phyloP scores from a whole-genome alignment of 2,797 vertebrate genomes.

The Amazonetta brasiliensis region DNA sequence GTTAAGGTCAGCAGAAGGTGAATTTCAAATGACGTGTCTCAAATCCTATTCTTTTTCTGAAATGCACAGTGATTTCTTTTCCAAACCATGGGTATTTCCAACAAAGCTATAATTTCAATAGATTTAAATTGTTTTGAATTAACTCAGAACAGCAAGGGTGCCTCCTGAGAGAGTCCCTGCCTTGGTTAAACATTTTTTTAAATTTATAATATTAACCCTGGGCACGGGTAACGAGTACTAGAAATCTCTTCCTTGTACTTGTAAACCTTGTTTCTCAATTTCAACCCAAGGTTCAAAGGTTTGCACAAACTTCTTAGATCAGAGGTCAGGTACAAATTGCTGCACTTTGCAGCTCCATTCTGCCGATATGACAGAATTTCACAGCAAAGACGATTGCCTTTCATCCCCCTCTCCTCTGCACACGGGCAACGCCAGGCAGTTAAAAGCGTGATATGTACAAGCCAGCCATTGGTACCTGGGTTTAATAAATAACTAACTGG shows the following conservation, averaged over 20 bases:
- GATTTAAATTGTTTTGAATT: neutral
- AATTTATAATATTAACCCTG: conserved; percentile 69
- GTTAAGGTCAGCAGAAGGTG: conserved; percentile 9
- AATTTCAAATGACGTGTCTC: conserved; percentile 17
- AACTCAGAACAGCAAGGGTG: neutral
- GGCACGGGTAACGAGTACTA: conserved; percentile 21
- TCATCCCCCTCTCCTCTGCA: conserved; percentile 26
- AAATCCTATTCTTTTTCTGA: neutral
- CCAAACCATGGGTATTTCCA: conserved; percentile 4
- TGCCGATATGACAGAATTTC: conserved; percentile 82
- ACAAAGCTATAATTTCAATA: neutral
- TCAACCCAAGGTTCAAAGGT: conserved; percentile 77
- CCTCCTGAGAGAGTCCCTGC: conserved; percentile 5
- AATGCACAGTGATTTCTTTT: neutral
- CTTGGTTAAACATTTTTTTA: conserved; percentile 57
- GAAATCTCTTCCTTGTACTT: conserved; percentile 58
- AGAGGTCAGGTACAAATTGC: conserved; percentile 80
- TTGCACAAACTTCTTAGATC: conserved; percentile 72
- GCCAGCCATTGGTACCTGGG: conserved; percentile 80
- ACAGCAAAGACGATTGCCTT: conserved; percentile 65
- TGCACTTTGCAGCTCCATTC: conserved; percentile 78
- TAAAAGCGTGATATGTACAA: conserved; percentile 77
- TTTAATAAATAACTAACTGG: conserved; percentile 86
- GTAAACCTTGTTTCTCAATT: conserved; percentile 73
- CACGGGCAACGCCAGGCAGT: conserved; percentile 54